phyloP scores from a whole-genome alignment of 2,888 invertebrate species.

The Cepaea hortensis region DNA sequence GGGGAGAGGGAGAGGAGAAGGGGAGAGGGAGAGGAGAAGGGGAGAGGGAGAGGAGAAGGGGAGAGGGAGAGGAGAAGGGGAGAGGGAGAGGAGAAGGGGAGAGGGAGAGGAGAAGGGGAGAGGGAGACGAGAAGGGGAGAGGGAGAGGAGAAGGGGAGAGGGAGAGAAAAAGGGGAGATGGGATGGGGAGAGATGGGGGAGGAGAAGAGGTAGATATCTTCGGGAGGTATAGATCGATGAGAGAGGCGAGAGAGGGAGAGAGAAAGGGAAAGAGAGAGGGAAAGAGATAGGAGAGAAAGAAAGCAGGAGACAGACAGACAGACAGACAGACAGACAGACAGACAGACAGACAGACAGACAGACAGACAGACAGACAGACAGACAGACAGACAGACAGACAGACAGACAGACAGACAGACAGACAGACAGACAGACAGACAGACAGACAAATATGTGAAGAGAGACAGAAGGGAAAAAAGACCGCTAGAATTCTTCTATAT shows the following conservation, averaged over 20 bases:
- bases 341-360: no score
- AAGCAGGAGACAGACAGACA: neutral
- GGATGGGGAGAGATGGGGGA: neutral
- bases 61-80: neutral
- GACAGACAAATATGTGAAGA: no score
- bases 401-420: no score
- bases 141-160: neutral
- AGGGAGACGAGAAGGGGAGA: neutral
- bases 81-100: neutral
- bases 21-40: neutral
- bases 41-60: neutral
- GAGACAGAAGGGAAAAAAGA: no score
- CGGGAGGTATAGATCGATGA: neutral
- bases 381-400: no score
- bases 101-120: neutral
- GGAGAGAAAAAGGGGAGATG: neutral
- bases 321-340: no score
- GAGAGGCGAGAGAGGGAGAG: constrained; percentile 1
- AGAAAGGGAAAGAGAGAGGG: neutral
- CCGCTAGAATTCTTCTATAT: no score
- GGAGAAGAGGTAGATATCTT: neutral
- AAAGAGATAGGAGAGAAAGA: neutral
- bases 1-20: neutral
- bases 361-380: no score
- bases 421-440: no score